These are phyloP conservation scores for Aporophyla lueneburgensis DNA, from an alignment of 2,888 invertebrate genomes.

Conservation along the genomic window DNA sequence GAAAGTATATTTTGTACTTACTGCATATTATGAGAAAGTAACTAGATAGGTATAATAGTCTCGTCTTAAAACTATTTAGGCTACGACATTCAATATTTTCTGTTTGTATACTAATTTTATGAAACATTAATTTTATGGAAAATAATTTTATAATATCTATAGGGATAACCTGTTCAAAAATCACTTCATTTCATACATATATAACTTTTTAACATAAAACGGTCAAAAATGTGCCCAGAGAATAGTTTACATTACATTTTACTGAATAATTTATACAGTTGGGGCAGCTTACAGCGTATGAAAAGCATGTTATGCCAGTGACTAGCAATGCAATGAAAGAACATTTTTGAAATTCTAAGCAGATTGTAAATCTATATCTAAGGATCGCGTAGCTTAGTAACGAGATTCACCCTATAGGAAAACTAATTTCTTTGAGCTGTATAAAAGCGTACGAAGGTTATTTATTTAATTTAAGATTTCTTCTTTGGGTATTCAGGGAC, in stretches of 20 bases:
- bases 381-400: conserved; percentile 42
- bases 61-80: neutral
- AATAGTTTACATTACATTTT: conserved; percentile 26
- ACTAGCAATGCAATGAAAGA: conserved; percentile 38
- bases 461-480: conserved; percentile 44
- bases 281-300: conserved; percentile 12
- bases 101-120: neutral
- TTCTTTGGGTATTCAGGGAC: conserved; percentile 4
- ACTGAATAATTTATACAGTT: conserved; percentile 40
- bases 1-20: neutral
- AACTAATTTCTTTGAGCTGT: conserved; percentile 54
- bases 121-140: neutral
- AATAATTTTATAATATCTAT: neutral
- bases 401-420: conserved; percentile 42
- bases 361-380: conserved; percentile 43
- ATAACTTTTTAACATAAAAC: neutral
- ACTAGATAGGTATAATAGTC: neutral
- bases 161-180: neutral
- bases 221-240: conserved; percentile 6
- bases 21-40: neutral
- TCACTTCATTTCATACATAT: neutral
- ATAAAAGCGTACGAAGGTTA: conserved; percentile 32
- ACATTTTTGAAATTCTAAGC: conserved; percentile 40
- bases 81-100: neutral
- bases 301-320: conserved; percentile 27